Conservation (phyloP, 2,888 invertebrate species). For the Gandaritis pyraliata region DNA sequence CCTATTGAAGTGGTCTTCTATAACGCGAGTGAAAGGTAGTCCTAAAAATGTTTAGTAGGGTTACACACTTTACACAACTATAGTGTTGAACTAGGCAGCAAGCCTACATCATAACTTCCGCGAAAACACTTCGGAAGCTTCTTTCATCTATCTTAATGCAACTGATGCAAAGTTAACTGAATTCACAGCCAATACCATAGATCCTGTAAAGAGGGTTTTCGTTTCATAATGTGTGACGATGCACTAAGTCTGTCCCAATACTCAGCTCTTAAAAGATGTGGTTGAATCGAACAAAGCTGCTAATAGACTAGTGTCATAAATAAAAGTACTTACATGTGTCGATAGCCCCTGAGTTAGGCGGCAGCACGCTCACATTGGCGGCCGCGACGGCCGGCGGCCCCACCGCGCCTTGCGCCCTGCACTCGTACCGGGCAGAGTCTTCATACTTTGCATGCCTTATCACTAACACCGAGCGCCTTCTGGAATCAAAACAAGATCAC, state of each 20-base stretch:
- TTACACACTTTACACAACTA: background rate
- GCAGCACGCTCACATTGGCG: slow-evolving; percentile 81
- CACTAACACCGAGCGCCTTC: slow-evolving; percentile 93
- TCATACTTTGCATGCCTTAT: slow-evolving; percentile 89
- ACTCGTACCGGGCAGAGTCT: slow-evolving; percentile 92
- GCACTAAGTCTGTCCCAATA: too few species aligned
- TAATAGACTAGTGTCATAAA: background rate
- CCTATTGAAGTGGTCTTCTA: background rate
- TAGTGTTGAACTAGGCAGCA: background rate
- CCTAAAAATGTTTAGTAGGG: too few species aligned
- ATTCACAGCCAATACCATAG: too few species aligned
- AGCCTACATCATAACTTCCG: too few species aligned
- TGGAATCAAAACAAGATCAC: slow-evolving; percentile 64
- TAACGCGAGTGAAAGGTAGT: background rate
- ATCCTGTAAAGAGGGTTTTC: too few species aligned
- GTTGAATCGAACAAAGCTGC: too few species aligned
- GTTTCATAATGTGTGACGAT: too few species aligned
- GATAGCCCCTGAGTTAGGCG: slow-evolving; percentile 68
- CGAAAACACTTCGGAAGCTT: too few species aligned
- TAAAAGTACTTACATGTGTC: slow-evolving; percentile 69
- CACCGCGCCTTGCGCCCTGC: slow-evolving; percentile 89
- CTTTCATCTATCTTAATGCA: too few species aligned
- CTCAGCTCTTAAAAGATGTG: too few species aligned
- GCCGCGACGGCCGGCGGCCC: slow-evolving; percentile 84
- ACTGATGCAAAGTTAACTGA: too few species aligned